A percentile compares a stretch with the other conserved stretches of the same genome.
Conservation (phyloP, 2,888 invertebrate genomes). For the Dicycla oo region DNA sequence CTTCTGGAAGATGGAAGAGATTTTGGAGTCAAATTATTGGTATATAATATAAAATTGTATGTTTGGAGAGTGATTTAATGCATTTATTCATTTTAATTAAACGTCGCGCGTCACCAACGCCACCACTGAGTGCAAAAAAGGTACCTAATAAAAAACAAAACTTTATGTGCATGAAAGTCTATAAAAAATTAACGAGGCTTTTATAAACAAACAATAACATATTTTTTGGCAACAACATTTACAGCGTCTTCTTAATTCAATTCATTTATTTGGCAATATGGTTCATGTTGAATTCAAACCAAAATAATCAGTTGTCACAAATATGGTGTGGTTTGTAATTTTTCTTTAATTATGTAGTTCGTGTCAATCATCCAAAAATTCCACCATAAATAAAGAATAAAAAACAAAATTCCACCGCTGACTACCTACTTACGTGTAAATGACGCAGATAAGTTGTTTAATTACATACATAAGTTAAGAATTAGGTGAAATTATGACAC, state of each 20-base stretch:
- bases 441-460: constrained; percentile 38
- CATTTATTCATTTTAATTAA: constrained; percentile 25
- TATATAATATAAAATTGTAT: too few relatives aligned
- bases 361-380: constrained; percentile 49
- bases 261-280: constrained; percentile 61
- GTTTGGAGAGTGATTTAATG: background rate
- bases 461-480: constrained; percentile 23
- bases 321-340: constrained; percentile 29
- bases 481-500: constrained; percentile 19
- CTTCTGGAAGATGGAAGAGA: background rate
- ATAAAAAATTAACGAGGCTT: constrained; percentile 67
- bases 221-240: constrained; percentile 62
- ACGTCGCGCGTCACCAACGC: constrained; percentile 16
- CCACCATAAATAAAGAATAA: too few relatives aligned
- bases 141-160: constrained; percentile 59
- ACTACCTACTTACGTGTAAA: constrained; percentile 21
- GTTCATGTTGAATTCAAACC: constrained; percentile 19
- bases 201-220: constrained; percentile 52
- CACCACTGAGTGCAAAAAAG: constrained; percentile 38
- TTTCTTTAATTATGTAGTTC: constrained; percentile 27
- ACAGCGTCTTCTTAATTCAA: constrained; percentile 57
- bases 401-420: constrained; percentile 30
- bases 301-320: constrained; percentile 34
- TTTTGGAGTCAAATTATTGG: constrained; percentile 7
- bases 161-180: constrained; percentile 65